These are phyloP conservation scores for Rhinogobio ventralis DNA, from an alignment of 2,797 vertebrate species.

Conservation along the genomic window DNA sequence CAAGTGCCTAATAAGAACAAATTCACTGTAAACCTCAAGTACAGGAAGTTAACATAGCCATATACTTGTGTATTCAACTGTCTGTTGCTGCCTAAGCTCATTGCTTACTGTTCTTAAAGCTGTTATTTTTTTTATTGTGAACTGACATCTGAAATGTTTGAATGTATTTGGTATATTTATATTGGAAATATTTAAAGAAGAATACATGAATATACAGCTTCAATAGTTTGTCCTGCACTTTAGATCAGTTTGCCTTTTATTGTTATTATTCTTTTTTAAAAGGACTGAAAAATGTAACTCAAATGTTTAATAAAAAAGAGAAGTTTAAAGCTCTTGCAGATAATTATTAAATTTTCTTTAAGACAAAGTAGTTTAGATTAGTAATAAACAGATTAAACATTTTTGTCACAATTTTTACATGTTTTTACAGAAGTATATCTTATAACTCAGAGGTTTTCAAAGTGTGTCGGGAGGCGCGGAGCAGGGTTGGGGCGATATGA, in stretches of 20 bases:
- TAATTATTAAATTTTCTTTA: not conserved
- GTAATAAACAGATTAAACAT: not conserved
- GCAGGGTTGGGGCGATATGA: not conserved
- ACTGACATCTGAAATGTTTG: not conserved
- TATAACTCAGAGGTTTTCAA: not conserved
- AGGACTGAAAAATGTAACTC: not conserved
- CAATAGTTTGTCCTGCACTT: not conserved
- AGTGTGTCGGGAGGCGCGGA: not conserved
- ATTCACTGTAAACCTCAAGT: not conserved
- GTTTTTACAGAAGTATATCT: not conserved
- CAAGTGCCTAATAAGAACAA: slow-evolving; percentile 7
- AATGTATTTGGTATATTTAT: slow-evolving; percentile 20
- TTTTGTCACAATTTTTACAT: too few relatives aligned
- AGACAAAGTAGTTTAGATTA: not conserved
- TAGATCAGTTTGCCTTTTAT: not conserved
- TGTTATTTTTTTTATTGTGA: slow-evolving; percentile 1
- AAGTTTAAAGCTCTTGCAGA: not conserved
- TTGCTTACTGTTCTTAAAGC: slow-evolving; percentile 12
- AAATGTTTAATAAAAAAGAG: not conserved
- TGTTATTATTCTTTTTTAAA: not conserved
- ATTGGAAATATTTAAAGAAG: not conserved
- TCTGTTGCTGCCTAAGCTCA: not conserved
- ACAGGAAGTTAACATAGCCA: not conserved
- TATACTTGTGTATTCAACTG: not conserved
- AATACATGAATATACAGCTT: not conserved